phyloP scores from a whole-genome alignment of 2,888 invertebrate genomes.

The Linnaemya tessellans region DNA sequence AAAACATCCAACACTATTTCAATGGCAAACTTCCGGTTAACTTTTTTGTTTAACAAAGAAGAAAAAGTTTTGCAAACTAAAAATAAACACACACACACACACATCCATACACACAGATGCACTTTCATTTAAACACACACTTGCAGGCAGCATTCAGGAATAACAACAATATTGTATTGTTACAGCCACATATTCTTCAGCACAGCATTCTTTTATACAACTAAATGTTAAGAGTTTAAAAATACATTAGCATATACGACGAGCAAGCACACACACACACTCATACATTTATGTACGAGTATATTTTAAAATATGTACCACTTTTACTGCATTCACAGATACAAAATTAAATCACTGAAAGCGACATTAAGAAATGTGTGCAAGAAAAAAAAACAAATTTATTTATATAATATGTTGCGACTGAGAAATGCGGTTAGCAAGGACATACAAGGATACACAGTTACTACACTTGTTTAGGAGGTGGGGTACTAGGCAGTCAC shows the following conservation, averaged over 20 bases:
- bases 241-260: conserved; percentile 37
- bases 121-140: too few relatives aligned
- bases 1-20: conserved; percentile 59
- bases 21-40: conserved; percentile 71
- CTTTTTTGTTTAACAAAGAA: conserved; percentile 29
- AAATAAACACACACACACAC: neutral
- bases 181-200: conserved; percentile 9
- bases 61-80: conserved; percentile 12
- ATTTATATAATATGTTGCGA: neutral
- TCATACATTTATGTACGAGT: neutral
- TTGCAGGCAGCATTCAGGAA: conserved; percentile 18
- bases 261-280: neutral
- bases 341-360: conserved; percentile 39
- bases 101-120: neutral
- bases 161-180: conserved; percentile 34
- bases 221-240: conserved; percentile 53
- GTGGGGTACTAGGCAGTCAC: too few relatives aligned
- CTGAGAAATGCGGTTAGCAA: neutral
- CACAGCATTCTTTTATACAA: conserved; percentile 39
- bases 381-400: neutral
- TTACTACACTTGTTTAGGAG: too few relatives aligned
- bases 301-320: neutral
- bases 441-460: neutral
- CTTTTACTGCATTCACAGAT: conserved; percentile 36
- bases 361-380: conserved; percentile 41